Evolutionary conservation across 2,888 invertebrate species (phyloP), one percentile per base, ranked within the genome.

Genomic region (Melieria picta): DNA sequence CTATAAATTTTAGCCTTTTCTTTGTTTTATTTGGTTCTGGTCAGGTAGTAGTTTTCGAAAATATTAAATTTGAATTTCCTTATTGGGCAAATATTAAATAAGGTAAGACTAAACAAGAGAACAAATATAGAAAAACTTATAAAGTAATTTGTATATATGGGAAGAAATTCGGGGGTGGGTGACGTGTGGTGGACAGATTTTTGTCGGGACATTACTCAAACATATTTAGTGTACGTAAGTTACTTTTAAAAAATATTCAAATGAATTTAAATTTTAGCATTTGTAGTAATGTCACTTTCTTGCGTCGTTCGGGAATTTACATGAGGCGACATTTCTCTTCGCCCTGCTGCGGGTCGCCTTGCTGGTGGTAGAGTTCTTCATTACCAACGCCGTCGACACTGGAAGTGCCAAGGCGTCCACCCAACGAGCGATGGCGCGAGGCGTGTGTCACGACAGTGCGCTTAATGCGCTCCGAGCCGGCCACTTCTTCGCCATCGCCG

Each of bases 401-500:
- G 7, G 82, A 82, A 16, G 80, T 75, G 62, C 84, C 82, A 7
- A 74, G 69, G 63, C 79, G 78, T 68, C 77, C 75, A 57, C 79
- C 72, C 65, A 90, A 88, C 81, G 90, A 89, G 81, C 90, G 90
- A 84, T 90, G 91, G 81, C 91, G 88, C 81, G 90, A 89, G 69
- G 89, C 89, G 84, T 90, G 91, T 78, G 90, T 90, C 85, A 91
- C 91, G 72, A 90, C 82, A 74, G 89, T 89, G 74, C 90, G 89
- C 78, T 90, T 89, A 77, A 90, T 89, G 66, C 92, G 89, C 83
- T 93, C 92, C 30, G 91, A 90, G 63, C 89, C 86, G 1, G 93
- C 93, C 77, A 92, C 89, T 86, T 92, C 91, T 86, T 96, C 95
- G 73, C 94, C 95, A 42, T 92, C 92, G 75, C 88, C 90, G 86